Evolutionary conservation across 2,113 vertebrate species (phyloP), one percentile per base, ranked within the genome.

Genomic region (Dissostichus mawsoni): DNA sequence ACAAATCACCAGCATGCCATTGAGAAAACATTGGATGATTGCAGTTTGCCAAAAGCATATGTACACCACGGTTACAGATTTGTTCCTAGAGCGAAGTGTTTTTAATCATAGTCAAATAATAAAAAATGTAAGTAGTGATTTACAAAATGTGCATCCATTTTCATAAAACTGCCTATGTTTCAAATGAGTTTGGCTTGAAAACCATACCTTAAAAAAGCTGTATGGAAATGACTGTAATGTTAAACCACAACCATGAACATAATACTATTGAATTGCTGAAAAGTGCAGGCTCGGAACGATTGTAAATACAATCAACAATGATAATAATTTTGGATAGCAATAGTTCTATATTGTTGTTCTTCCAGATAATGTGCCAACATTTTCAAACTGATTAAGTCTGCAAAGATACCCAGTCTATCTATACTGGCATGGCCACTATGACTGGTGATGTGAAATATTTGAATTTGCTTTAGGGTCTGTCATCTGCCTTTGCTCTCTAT

Each of bases 401-500:
- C 18, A 16, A 2, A 11, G 70, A 62, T 58, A 53, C 13, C 25
- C 33, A 25, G 58, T 17, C n/a, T 36, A 58, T 64, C 58, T 64
- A 48, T 58, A 44, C 16, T 75, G 71, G 52, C 51, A 55, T 76
- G 58, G 66, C 68, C 70, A 57, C 44, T 56, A 14, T 72, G 55
- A 82, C 58, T 78, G 70, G n/a, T 76, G 59, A 78, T 88, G 68
- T 76, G 65, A 78, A 56, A 71, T 69, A 16, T 41, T 84, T 89
- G 81, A 12, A 72, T 84, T 63, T 68, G 65, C 78, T 80, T 87
- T 77, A 86, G 65, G 82, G 71, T 72, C 82, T 85, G 87, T 84
- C 79, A 76, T 89, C 86, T 81, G 65, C 69, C 74, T 87, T 84
- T 81, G 65, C 81, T 72, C 81, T 74, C 68, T 68, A 83, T 92